Conservation (phyloP, 1,140 invertebrate species). For the Drosophila kanapiae region DNA sequence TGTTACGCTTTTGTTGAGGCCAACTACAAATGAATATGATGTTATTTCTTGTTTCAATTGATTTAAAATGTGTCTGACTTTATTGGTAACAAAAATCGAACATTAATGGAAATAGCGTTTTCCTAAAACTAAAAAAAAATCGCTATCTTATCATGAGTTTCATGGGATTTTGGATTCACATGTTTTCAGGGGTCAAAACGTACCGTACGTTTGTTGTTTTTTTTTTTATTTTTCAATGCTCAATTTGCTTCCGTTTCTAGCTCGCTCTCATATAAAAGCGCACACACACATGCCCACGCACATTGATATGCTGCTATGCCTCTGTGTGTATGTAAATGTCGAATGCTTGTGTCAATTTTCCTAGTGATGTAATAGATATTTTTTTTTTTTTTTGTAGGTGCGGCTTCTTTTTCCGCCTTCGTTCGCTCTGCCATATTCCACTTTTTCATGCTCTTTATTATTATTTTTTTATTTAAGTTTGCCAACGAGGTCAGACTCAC, state of each 20-base stretch:
- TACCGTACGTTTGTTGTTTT: not conserved
- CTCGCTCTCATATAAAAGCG: not conserved
- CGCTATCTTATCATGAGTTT: conserved; percentile 22
- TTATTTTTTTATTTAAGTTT: conserved; percentile 34
- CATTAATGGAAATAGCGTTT: not conserved
- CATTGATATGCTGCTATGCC: not conserved
- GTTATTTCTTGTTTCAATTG: not conserved
- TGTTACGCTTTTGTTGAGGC: too few species aligned
- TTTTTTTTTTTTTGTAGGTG: conserved; percentile 53
- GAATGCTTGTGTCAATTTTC: conserved; percentile 67
- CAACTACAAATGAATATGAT: not conserved
- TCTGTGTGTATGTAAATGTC: conserved; percentile 35
- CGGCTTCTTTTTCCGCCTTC: conserved; percentile 55
- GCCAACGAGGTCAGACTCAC: conserved; percentile 64
- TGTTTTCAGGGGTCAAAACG: conserved; percentile 20
- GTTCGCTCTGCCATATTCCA: conserved; percentile 29
- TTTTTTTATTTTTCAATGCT: conserved; percentile 22
- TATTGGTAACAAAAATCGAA: not conserved
- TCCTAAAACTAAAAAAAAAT: not conserved
- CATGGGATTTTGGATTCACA: conserved; percentile 19
- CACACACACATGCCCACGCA: conserved; percentile 14
- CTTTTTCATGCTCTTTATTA: conserved; percentile 41
- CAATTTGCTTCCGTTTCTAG: conserved; percentile 34
- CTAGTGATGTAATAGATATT: conserved; percentile 76
- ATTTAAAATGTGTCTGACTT: not conserved